Evolutionary conservation across 1,140 invertebrate species (phyloP).

Genomic region (Arion vulgaris): DNA sequence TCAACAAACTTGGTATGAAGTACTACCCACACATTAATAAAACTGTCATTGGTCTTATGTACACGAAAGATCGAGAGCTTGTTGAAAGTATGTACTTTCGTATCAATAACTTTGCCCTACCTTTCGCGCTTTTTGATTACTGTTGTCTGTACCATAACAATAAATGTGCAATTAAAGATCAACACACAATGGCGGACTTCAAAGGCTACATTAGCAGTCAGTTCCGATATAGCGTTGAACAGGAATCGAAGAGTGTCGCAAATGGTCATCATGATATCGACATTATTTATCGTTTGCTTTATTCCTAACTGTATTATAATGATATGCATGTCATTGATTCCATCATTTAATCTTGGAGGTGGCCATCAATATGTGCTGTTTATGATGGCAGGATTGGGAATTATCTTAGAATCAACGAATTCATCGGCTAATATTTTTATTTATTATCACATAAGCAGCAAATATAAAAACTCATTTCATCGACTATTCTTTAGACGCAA

Average conservation of each 20-base stretch:
- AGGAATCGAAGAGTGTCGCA: not conserved
- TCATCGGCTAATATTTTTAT: too few species aligned
- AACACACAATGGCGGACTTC: not conserved
- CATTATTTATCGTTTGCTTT: not conserved
- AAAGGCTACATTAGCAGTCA: not conserved
- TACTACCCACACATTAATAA: too few species aligned
- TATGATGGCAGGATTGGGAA: too few species aligned
- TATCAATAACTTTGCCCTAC: not conserved
- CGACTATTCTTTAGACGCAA: not conserved
- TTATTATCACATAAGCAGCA: too few species aligned
- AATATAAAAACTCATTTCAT: not conserved
- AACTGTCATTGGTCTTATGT: conserved; percentile 6
- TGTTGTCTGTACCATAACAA: not conserved
- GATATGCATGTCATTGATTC: not conserved
- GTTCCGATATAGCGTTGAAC: not conserved
- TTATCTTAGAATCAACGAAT: too few species aligned
- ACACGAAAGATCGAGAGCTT: not conserved
- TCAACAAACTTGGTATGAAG: too few species aligned
- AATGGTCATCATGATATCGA: too few species aligned
- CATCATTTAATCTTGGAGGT: not conserved
- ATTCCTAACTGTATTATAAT: not conserved
- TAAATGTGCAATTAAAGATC: not conserved
- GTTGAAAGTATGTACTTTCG: not conserved
- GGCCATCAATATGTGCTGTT: not conserved
- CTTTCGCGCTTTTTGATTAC: conserved; percentile 1